Base-by-base conservation (phyloP, 2,888 invertebrate species). In the Terebella lapidaria region DNA sequence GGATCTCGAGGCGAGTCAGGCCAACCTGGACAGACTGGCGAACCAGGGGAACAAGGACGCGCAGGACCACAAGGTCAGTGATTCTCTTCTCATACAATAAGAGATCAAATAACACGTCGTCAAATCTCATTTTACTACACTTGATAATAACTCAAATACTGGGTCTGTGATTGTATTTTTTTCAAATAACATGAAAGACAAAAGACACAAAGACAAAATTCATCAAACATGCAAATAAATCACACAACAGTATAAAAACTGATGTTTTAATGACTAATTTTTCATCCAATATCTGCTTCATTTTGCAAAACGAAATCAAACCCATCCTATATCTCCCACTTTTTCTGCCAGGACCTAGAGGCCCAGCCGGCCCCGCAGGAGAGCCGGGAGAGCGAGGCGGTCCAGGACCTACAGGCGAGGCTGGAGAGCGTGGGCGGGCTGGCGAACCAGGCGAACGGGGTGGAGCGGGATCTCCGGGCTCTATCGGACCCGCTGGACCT, bases 391-490 rank as follows among this genome's bases (percentile, higher is more conserved):
- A 55, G n/a, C 26, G 42, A 15, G 63, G 64, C 25, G 29, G 15
- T 10, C 42, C 18, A 18, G 65, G 65, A 45, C 52, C 56, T 26
- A 26, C 28, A 3, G 42, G 42, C n/a, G 42, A n/a, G n/a, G 42
- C 42, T 3, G 65, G 65, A 51, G 63, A 51, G 10, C 3, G 57
- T 35, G 67, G 67, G 27, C 20, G 45, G 18, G 18, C 59, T 22
- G 66, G 66, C 27, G 59, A 57, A 30, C 24, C 45, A 45, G 67
- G 67, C 22, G 20, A 46, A 22, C 27, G 29, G n/a, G 65, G 62
- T 54, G 3, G 15, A 25, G 49, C 54, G 27, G 63, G 63, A 58
- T 2, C 27, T 3, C 25, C 26, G n/a, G 56, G 56, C 1, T 4
- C 18, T 10, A 3, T 1, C 25, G 56, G 56, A 0, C 1, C 56